phyloP scores from a whole-genome alignment of 53 echinoderm and acorn worm genomes.

The Temnopleurus reevesii region DNA sequence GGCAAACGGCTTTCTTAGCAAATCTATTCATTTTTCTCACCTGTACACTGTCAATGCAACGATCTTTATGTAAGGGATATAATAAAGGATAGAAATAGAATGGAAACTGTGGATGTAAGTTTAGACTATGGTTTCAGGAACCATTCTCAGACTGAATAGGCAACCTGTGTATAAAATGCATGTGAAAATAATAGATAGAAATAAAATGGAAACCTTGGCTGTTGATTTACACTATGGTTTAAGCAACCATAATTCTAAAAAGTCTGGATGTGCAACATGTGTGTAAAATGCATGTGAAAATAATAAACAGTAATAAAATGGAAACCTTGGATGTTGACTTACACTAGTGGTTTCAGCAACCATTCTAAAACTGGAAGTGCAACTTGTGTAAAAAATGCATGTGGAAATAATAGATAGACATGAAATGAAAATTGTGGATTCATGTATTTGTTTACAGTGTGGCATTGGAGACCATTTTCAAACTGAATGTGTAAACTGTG shows the following conservation, averaged over 20 bases:
- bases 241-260: not conserved
- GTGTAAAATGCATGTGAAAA: too few relatives aligned
- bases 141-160: not conserved
- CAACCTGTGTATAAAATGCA: too few relatives aligned
- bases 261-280: too few relatives aligned
- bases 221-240: not conserved
- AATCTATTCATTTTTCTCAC: too few relatives aligned
- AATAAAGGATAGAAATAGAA: not conserved
- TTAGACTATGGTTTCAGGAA: not conserved
- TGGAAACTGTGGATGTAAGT: not conserved
- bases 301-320: not conserved
- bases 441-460: too few relatives aligned
- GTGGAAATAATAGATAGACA: not conserved
- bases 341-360: not conserved
- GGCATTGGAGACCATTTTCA: not conserved
- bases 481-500: not conserved
- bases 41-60: too few relatives aligned
- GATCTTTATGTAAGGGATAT: too few relatives aligned
- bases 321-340: not conserved
- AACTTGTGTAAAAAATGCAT: too few relatives aligned
- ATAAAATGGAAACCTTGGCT: not conserved
- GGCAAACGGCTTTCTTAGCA: too few relatives aligned
- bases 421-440: not conserved
- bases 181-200: not conserved
- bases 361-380: not conserved